Evolutionary conservation across 2,888 invertebrate species (phyloP), one percentile per base, ranked within the genome.

Genomic region (Penaeus monodon): DNA sequence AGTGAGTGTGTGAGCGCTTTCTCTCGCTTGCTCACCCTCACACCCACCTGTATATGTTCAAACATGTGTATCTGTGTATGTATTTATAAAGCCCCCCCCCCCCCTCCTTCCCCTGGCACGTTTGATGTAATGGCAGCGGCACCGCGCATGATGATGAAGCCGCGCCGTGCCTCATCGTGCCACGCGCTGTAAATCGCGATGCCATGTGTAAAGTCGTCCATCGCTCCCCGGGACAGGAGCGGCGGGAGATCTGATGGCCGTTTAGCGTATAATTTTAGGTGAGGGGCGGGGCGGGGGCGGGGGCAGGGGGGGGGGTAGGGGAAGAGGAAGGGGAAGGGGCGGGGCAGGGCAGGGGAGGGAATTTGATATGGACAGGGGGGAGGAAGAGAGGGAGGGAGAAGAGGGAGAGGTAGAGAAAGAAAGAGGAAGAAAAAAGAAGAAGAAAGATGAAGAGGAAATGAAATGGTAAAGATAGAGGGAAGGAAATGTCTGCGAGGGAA

Each of bases 261-360:
- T 80, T 85, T 85, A 85, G 80, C 85, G 80, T 74, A 85, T 85
- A 85, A 85, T 85, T 85, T 85, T 85, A 80, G 80, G 80, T 74
- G 74, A 44, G 44, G 70, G 73, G 77, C 64, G 44, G 76, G 66
- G 38, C 74, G 66, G 22, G 77, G 77, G 76, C 66, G 68, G 49
- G 84, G 49, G 66, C 65, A 66, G 77, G n/a, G 38, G 17, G 12
- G 20, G 7, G 14, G 76, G 84, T 49, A 57, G 65, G 44, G 77
- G 76, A 33, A 3, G 10, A 6, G 44, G 44, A 10, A 44, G 44
- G 44, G 44, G 6, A 44, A 1, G 44, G 44, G 10, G 7, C 10
- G 10, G 44, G 44, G 44, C 7, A 8, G 38, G 38, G 38, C 6
- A 6, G 38, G 8, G 8, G 3, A 44, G 8, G 38, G 38, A 33